phyloP scores from a whole-genome alignment of 2,113 vertebrate genomes.

The Grammomys dolichurus region DNA sequence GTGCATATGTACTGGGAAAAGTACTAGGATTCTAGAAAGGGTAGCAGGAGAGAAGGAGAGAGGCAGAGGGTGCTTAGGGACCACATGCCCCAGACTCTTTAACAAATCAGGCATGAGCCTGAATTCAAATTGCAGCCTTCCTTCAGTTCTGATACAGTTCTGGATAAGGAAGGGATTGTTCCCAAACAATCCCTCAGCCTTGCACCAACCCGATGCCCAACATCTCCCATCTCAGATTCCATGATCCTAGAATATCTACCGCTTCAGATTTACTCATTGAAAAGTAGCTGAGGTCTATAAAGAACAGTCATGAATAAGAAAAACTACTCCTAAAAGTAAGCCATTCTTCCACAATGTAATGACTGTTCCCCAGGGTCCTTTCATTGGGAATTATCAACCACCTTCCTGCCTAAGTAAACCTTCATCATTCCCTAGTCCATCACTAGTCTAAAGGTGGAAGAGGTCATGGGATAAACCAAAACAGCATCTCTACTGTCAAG shows the following conservation, averaged over 20 bases:
- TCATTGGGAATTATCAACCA: not conserved
- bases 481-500: not conserved
- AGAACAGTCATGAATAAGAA: not conserved
- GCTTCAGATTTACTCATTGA: not conserved
- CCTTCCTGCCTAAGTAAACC: not conserved
- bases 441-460: not conserved
- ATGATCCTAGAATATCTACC: not conserved
- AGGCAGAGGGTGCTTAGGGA: not conserved
- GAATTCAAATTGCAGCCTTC: not conserved
- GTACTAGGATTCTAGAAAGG: not conserved
- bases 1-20: not conserved
- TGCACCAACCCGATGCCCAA: not conserved
- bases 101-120: not conserved
- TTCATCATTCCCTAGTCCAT: not conserved
- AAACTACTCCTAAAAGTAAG: constrained; percentile 29
- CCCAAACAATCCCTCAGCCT: not conserved
- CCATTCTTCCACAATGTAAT: not conserved
- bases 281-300: constrained; percentile 24
- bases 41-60: no score
- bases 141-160: not conserved
- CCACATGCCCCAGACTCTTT: not conserved
- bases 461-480: not conserved
- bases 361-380: not conserved
- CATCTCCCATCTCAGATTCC: not conserved
- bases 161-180: not conserved